Evolutionary conservation across 2,888 invertebrate species (phyloP).

Genomic region (Chrysolina haemoptera): DNA sequence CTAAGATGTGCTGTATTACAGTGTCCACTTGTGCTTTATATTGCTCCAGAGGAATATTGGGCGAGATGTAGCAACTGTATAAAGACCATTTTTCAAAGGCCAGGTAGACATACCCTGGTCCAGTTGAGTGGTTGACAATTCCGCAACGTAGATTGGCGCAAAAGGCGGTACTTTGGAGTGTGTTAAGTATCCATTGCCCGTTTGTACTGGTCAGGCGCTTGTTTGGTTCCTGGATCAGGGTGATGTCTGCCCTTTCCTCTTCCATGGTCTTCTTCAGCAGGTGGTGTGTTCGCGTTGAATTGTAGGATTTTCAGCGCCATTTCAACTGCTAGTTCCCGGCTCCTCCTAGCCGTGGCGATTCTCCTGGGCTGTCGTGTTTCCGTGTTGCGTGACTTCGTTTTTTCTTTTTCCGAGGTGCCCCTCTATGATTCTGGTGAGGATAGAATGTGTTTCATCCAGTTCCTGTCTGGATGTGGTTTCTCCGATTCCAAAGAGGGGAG

Average conservation of each 20-base stretch:
- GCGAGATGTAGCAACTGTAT: background rate
- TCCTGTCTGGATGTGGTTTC: background rate
- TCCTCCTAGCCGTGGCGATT: background rate
- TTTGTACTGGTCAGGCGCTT: background rate
- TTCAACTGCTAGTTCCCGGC: too few relatives aligned
- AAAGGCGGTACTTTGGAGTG: background rate
- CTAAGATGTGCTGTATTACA: background rate
- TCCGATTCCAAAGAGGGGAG: background rate
- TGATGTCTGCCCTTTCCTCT: background rate
- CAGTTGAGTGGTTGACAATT: background rate
- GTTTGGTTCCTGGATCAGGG: slow-evolving; percentile 26
- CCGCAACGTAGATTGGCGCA: background rate
- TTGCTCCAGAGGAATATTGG: background rate
- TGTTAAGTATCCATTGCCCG: background rate
- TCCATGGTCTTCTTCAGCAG: background rate
- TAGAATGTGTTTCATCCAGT: background rate
- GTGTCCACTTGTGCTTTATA: background rate
- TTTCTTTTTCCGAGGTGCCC: too few relatives aligned
- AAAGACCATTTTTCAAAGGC: background rate
- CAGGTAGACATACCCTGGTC: slow-evolving; percentile 20
- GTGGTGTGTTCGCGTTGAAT: slow-evolving; percentile 24
- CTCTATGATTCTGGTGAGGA: background rate
- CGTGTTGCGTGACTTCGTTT: too few relatives aligned
- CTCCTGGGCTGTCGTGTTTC: too few relatives aligned
- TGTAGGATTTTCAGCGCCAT: slow-evolving; percentile 20